Conservation (phyloP, 2,113 vertebrate genomes). For the Falcunculus frontatus region DNA sequence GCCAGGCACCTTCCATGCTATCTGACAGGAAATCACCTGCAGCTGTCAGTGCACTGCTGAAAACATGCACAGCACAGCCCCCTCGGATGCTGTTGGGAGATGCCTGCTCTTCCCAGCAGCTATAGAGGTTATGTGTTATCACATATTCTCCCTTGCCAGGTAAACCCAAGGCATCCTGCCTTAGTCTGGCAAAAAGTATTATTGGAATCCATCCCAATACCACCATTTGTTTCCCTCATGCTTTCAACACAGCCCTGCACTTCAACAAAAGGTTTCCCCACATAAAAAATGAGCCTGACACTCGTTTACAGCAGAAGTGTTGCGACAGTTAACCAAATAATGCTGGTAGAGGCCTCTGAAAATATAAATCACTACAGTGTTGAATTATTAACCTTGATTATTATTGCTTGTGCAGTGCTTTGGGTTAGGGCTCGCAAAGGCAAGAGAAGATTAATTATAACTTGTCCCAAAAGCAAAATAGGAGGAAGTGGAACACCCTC, state of each 20-base stretch:
- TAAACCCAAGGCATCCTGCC: not conserved
- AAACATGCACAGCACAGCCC: rapidly evolving
- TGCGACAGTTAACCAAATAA: not conserved
- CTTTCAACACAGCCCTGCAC: not conserved
- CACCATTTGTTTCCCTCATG: not conserved
- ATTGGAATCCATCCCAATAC: not conserved
- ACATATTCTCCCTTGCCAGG: not conserved
- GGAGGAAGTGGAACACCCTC: not conserved
- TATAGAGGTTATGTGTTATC: not conserved
- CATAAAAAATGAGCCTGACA: not conserved
- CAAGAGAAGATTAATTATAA: not conserved
- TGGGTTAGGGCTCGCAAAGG: not conserved
- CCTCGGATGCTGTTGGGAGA: not conserved
- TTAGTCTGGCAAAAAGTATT: not conserved
- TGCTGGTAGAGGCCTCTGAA: not conserved
- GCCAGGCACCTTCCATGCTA: not conserved
- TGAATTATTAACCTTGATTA: not conserved
- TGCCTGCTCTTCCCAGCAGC: not conserved
- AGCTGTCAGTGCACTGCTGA: not conserved
- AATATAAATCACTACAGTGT: not conserved
- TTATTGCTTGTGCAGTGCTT: not conserved
- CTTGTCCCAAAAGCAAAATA: not conserved
- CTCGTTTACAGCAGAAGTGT: not conserved
- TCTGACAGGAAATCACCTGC: not conserved
- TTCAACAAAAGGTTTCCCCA: not conserved